Percentiles rank a stretch among this genome's conserved stretches.
phyloP scores from a whole-genome alignment of 1,140 invertebrate species.

The Ylistrum balloti region DNA sequence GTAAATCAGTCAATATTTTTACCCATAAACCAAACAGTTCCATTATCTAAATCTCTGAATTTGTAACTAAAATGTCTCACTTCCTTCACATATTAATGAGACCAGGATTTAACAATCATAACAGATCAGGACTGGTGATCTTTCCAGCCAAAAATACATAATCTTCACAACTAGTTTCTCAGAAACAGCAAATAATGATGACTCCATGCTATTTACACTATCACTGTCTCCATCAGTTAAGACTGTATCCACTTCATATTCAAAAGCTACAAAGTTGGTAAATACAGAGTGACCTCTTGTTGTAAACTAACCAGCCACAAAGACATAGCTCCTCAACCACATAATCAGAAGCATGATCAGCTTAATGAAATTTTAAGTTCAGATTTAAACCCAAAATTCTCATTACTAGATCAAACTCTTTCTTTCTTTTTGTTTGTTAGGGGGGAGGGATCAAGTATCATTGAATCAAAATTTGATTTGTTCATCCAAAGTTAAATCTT shows the following conservation, averaged over 20 bases:
- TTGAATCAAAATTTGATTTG: no score
- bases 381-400: background rate
- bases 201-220: no score
- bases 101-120: background rate
- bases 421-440: background rate
- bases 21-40: background rate
- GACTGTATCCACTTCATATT: no score
- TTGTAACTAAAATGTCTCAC: background rate
- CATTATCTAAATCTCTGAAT: background rate
- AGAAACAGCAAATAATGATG: background rate
- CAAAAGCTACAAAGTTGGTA: no score
- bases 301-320: no score
- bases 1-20: no score
- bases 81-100: slow-evolving; percentile 15
- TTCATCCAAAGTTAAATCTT: no score
- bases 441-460: no score
- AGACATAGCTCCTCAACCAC: background rate
- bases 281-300: no score
- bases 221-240: no score
- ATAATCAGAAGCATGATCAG: background rate
- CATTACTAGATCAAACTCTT: background rate
- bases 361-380: background rate
- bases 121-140: background rate
- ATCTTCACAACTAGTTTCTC: background rate
- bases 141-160: background rate